phyloP scores from a whole-genome alignment of 2,888 invertebrate genomes.

The Rhodophaea formosa region DNA sequence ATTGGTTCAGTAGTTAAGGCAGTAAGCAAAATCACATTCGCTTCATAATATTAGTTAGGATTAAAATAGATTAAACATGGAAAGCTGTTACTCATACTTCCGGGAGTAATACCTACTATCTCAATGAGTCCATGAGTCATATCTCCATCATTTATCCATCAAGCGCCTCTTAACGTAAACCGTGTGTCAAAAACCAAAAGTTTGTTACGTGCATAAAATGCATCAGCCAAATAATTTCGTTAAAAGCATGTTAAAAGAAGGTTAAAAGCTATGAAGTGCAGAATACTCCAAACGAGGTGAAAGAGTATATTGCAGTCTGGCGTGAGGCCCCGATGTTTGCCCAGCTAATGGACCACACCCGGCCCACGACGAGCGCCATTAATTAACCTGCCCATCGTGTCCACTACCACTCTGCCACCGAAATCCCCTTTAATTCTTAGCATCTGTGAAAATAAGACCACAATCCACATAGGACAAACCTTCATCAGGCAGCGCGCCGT shows the following conservation, averaged over 20 bases:
- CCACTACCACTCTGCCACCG: conserved; percentile 18
- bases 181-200: not conserved
- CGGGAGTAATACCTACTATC: no score
- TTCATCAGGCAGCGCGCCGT: no score
- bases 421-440: conserved; percentile 13
- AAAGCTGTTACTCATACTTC: no score
- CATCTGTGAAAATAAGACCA: not conserved
- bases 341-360: conserved; percentile 69
- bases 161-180: not conserved
- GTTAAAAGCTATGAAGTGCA: conserved; percentile 2
- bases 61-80: no score
- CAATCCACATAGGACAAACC: no score
- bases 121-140: no score
- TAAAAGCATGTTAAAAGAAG: no score
- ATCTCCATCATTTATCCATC: no score
- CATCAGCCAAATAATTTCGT: conserved; percentile 2
- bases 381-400: conserved; percentile 46
- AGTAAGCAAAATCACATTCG: no score
- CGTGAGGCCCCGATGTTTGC: conserved; percentile 59
- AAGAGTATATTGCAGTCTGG: conserved; percentile 34
- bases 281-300: conserved; percentile 16
- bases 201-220: not conserved
- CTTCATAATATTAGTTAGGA: no score
- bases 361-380: conserved; percentile 47
- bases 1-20: no score